Percentiles rank a stretch among this genome's conserved stretches.
Evolutionary conservation across 2,797 vertebrate species (phyloP).

Genomic region (Gymnothorax reevesii): DNA sequence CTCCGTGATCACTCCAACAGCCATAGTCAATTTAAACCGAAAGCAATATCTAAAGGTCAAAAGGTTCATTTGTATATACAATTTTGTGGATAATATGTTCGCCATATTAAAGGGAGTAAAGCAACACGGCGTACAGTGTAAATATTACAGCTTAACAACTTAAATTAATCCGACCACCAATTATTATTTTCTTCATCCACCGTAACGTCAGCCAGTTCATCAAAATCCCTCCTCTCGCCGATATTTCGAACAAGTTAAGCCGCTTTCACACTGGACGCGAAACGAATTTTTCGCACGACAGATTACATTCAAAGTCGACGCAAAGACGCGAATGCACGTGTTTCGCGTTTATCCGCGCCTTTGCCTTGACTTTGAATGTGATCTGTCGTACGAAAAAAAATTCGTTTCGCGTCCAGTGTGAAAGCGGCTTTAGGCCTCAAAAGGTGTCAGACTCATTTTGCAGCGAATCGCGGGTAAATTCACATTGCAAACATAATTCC

Average conservation of each 20-base stretch:
- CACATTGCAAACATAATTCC: conserved; percentile 9
- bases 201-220: conserved; percentile 26
- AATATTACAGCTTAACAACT: not conserved
- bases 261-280: no score
- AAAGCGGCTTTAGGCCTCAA: conserved; percentile 52
- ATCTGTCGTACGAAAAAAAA: no score
- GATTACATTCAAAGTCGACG: no score
- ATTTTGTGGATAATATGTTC: not conserved
- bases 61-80: conserved; percentile 5
- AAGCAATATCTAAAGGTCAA: not conserved
- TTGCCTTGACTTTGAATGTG: no score
- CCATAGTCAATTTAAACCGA: conserved; percentile 17
- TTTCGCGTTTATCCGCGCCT: no score
- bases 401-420: no score
- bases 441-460: conserved; percentile 40
- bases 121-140: conserved; percentile 15
- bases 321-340: no score
- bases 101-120: not conserved
- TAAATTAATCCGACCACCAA: conserved; percentile 12
- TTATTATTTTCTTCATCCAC: conserved; percentile 28
- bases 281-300: no score
- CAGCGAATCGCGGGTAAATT: not conserved
- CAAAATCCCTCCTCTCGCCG: conserved; percentile 31
- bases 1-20: conserved; percentile 39
- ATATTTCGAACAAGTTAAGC: conserved; percentile 37